These are phyloP conservation scores for Lathronympha strigana DNA, from an alignment of 2,888 invertebrate genomes.

Conservation along the genomic window DNA sequence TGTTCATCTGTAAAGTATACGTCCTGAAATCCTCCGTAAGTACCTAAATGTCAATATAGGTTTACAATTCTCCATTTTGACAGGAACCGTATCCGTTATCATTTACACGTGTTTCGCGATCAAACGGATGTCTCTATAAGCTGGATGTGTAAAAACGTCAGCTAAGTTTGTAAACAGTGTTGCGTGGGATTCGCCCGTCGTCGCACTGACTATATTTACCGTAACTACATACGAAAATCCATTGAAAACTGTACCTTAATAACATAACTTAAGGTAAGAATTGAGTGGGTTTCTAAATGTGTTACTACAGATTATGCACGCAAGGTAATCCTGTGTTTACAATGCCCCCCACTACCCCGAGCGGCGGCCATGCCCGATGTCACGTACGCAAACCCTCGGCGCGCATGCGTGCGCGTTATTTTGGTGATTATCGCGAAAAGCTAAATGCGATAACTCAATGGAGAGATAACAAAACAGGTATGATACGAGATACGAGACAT, in stretches of 20 bases:
- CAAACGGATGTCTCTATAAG: slow-evolving; percentile 22
- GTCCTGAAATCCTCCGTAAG: not conserved
- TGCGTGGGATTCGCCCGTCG: slow-evolving; percentile 59
- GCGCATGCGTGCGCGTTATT: slow-evolving; percentile 75
- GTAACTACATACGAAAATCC: not conserved
- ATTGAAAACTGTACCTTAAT: not conserved
- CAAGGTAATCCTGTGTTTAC: slow-evolving; percentile 61
- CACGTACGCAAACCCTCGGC: slow-evolving; percentile 72
- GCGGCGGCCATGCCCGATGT: slow-evolving; percentile 71
- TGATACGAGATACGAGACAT: not conserved
- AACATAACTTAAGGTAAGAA: not conserved
- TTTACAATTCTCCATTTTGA: slow-evolving; percentile 19
- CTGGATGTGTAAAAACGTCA: slow-evolving; percentile 44
- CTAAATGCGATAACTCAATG: slow-evolving; percentile 34
- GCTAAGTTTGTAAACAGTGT: slow-evolving; percentile 65
- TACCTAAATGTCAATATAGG: slow-evolving; percentile 10
- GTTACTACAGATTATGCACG: not conserved
- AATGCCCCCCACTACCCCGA: slow-evolving; percentile 48
- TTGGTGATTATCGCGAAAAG: slow-evolving; percentile 66
- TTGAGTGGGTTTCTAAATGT: not conserved
- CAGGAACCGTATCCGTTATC: not conserved
- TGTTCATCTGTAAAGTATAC: not conserved
- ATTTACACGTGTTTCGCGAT: slow-evolving; percentile 6
- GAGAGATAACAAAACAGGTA: slow-evolving; percentile 25
- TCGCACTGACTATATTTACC: not conserved